Conservation (phyloP, 2,113 vertebrate genomes). For the Copsychus sechellarum region DNA sequence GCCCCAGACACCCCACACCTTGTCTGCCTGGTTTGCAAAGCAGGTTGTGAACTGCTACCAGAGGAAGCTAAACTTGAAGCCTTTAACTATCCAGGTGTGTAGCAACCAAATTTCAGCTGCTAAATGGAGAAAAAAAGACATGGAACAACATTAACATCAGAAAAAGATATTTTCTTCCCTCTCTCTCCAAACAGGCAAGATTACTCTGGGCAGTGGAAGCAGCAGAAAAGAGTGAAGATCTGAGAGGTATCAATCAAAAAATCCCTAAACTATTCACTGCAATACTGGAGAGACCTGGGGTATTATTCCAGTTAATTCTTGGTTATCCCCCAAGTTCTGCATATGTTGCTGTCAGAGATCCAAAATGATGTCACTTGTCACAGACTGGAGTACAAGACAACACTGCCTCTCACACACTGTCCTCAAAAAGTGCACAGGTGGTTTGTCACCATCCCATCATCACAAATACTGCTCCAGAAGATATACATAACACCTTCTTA, state of each 20-base stretch:
- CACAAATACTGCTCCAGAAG: neutral
- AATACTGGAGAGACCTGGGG: neutral
- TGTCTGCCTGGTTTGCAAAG: neutral
- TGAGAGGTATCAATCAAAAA: neutral
- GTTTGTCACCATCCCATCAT: neutral
- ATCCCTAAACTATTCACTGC: neutral
- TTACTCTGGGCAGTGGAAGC: neutral
- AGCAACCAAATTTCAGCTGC: neutral
- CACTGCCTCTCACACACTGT: neutral
- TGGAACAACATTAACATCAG: neutral
- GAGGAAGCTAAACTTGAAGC: neutral
- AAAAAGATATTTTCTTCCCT: neutral
- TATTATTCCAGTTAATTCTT: neutral
- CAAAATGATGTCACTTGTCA: neutral
- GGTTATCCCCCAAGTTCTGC: neutral
- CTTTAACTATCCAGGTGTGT: neutral
- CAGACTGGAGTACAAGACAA: neutral
- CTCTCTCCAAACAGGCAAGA: neutral
- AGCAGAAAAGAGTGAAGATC: neutral
- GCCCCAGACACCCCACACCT: fast-evolving
- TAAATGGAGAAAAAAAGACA: neutral
- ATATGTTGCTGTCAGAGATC: neutral
- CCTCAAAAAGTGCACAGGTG: neutral
- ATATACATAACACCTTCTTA: neutral
- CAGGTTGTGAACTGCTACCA: neutral